These are phyloP conservation scores for Pandemis corylana DNA, from an alignment of 2,888 invertebrate genomes.

Conservation along the genomic window DNA sequence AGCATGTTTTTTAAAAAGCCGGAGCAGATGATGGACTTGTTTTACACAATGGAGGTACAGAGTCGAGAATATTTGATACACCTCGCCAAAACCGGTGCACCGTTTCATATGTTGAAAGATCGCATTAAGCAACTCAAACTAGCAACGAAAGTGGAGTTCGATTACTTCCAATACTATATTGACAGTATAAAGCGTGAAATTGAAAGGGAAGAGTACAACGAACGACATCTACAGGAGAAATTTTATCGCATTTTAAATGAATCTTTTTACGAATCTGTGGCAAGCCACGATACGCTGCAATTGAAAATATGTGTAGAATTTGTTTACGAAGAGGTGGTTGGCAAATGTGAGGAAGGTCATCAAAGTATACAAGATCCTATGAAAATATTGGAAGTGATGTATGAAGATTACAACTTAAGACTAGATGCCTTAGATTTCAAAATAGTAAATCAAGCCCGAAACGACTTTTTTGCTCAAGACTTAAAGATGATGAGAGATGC, in stretches of 20 bases:
- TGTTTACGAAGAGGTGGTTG: constrained; percentile 78
- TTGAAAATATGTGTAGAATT: constrained; percentile 79
- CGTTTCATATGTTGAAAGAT: constrained; percentile 64
- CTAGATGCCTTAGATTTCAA: constrained; percentile 76
- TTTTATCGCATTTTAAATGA: constrained; percentile 75
- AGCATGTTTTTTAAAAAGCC: constrained; percentile 67
- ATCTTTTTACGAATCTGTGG: constrained; percentile 73
- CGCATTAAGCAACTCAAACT: constrained; percentile 69
- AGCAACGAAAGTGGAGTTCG: constrained; percentile 69
- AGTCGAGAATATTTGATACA: constrained; percentile 78
- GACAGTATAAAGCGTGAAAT: constrained; percentile 69
- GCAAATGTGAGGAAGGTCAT: constrained; percentile 80
- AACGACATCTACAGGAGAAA: constrained; percentile 70
- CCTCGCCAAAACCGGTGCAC: constrained; percentile 70
- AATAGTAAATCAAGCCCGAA: constrained; percentile 73
- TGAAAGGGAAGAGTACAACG: constrained; percentile 69
- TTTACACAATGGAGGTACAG: constrained; percentile 77
- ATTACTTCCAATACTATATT: constrained; percentile 78
- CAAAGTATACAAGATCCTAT: constrained; percentile 74
- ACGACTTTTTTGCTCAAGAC: constrained; percentile 76
- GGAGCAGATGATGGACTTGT: constrained; percentile 73
- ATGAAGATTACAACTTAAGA: constrained; percentile 76
- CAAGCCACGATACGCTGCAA: constrained; percentile 72
- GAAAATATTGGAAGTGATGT: constrained; percentile 78
- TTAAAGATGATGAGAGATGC: constrained; percentile 76